Percentiles rank a stretch among this genome's conserved stretches.
phyloP scores from a whole-genome alignment of 2,113 vertebrate genomes.

The Crotalus horridus region DNA sequence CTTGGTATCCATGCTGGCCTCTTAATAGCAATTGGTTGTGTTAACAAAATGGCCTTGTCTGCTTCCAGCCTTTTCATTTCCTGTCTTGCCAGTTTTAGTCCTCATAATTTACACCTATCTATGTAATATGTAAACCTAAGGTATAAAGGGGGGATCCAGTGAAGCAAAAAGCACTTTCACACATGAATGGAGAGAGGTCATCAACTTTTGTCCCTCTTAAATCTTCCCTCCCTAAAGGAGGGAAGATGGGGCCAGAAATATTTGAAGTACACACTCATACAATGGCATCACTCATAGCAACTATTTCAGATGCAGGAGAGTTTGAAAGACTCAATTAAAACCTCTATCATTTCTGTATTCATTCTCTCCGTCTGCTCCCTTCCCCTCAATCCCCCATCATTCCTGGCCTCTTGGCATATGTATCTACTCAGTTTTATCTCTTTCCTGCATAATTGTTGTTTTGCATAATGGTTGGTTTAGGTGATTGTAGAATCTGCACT shows the following conservation, averaged over 20 bases:
- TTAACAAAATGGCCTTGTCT: neutral
- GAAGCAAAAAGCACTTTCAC: neutral
- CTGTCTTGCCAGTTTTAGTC: neutral
- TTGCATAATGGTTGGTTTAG: neutral
- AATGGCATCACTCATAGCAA: neutral
- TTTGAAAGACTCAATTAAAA: neutral
- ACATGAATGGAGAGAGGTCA: neutral
- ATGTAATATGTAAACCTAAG: neutral
- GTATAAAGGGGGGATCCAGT: neutral
- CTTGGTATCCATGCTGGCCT: neutral
- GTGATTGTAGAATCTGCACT: neutral
- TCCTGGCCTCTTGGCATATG: neutral
- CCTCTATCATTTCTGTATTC: neutral
- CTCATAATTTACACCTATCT: neutral
- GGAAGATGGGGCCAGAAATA: neutral
- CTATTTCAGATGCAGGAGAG: too few species aligned
- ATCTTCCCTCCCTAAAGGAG: neutral
- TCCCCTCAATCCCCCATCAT: neutral
- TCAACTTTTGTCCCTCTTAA: neutral
- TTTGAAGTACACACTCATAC: neutral
- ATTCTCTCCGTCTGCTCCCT: neutral
- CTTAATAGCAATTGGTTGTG: neutral
- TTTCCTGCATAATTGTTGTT: neutral
- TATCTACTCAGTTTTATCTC: neutral
- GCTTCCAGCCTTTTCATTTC: neutral